Percentiles rank a stretch among this genome's conserved stretches.
phyloP scores from a whole-genome alignment of 2,888 invertebrate genomes.

The Nipponacmea schrenckii region DNA sequence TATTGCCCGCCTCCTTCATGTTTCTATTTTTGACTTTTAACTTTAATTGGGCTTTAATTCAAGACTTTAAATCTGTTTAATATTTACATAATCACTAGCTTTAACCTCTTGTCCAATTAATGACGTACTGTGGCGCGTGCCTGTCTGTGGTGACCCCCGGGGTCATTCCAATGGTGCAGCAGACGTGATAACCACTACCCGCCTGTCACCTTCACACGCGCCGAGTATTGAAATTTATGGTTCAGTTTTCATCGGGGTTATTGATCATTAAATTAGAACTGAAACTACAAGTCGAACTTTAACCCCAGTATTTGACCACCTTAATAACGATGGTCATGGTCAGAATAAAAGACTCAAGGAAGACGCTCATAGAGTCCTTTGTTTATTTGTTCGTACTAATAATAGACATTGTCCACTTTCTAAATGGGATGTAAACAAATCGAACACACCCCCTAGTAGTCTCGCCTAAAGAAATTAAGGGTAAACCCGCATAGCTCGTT shows the following conservation, averaged over 20 bases:
- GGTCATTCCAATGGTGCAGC: not conserved
- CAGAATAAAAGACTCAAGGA: not conserved
- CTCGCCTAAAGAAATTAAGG: no score
- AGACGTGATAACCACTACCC: not conserved
- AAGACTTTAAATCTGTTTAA: not conserved
- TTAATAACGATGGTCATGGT: not conserved
- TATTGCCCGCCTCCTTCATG: not conserved
- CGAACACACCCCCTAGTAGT: no score
- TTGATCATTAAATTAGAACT: slow-evolving; percentile 5
- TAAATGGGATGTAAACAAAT: no score
- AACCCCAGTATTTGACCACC: not conserved
- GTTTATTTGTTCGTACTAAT: no score
- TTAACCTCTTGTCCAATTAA: not conserved
- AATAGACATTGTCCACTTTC: no score
- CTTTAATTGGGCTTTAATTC: slow-evolving; percentile 4
- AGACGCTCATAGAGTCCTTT: no score
- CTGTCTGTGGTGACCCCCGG: not conserved
- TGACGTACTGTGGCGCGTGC: not conserved
- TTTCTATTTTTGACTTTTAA: slow-evolving; percentile 1
- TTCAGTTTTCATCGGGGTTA: not conserved
- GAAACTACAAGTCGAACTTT: slow-evolving; percentile 4
- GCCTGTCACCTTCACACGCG: slow-evolving; percentile 5
- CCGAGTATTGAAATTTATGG: slow-evolving; percentile 1
- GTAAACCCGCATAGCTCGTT: not conserved
- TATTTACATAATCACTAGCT: not conserved